These are phyloP conservation scores for Ellobium chinense DNA, from an alignment of 2,888 invertebrate species.

Conservation along the genomic window DNA sequence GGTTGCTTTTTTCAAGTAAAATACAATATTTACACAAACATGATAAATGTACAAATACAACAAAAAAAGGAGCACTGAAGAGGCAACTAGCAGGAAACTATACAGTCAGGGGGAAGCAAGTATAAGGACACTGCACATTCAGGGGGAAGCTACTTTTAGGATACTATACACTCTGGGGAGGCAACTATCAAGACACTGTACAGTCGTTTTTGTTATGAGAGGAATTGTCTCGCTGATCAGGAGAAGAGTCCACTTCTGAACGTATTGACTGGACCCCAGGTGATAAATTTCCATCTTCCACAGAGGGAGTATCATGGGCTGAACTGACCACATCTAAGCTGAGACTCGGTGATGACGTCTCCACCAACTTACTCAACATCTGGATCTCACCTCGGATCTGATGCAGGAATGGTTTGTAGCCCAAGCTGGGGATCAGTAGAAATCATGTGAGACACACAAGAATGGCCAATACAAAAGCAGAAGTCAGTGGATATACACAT, in stretches of 20 bases:
- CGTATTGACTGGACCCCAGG: constrained; percentile 67
- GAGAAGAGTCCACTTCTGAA: constrained; percentile 48
- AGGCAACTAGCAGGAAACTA: no score
- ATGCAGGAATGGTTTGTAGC: constrained; percentile 77
- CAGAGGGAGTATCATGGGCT: constrained; percentile 47
- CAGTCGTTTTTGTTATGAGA: constrained; percentile 49
- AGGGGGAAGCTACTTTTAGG: not conserved
- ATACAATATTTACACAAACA: constrained; percentile 23
- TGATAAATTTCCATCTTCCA: constrained; percentile 66
- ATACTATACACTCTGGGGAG: no score
- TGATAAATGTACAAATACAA: no score
- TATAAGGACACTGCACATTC: no score
- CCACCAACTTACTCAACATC: constrained; percentile 68
- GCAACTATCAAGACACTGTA: constrained; percentile 36
- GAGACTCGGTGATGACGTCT: constrained; percentile 65
- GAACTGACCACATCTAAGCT: constrained; percentile 48
- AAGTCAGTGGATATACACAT: no score
- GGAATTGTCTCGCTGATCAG: constrained; percentile 34
- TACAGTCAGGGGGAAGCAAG: no score
- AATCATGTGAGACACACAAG: no score
- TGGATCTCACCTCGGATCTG: constrained; percentile 71
- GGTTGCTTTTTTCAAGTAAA: no score
- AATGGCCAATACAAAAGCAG: no score
- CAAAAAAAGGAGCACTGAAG: no score
- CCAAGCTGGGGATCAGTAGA: constrained; percentile 75